These are phyloP conservation scores for Megalurothrips usitatus DNA, from an alignment of 2,888 invertebrate species.

Conservation along the genomic window DNA sequence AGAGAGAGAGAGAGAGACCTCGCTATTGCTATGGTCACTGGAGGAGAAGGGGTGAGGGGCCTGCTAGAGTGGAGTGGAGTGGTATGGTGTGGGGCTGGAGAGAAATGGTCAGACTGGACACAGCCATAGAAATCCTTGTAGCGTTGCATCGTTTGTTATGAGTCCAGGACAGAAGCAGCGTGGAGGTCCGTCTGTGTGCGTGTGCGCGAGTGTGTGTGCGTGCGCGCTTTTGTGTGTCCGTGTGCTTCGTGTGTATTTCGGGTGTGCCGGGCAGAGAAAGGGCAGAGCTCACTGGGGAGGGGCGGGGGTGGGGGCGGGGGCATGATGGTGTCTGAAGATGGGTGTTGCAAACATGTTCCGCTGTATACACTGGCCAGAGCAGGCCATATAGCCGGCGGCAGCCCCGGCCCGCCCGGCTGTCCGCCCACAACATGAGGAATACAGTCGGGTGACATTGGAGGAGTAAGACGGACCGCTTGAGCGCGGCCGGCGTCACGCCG, in stretches of 20 bases:
- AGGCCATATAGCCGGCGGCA: too few species aligned
- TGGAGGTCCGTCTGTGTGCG: background rate
- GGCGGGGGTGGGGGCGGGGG: background rate
- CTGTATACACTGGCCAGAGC: background rate
- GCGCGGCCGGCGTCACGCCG: background rate
- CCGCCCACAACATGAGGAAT: too few species aligned
- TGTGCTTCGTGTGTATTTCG: background rate
- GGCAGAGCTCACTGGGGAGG: background rate
- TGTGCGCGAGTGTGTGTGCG: background rate
- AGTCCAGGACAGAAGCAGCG: background rate
- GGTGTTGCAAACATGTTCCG: conserved; percentile 1
- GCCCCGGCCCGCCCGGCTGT: too few species aligned
- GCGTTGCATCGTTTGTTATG: conserved; percentile 11
- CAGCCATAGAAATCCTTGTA: conserved; percentile 11
- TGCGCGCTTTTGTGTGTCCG: background rate
- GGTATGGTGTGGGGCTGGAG: conserved; percentile 1
- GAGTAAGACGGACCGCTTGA: too few species aligned
- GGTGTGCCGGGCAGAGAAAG: background rate
- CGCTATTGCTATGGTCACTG: background rate
- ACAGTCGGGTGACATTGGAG: too few species aligned
- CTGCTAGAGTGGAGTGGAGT: background rate
- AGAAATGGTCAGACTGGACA: conserved; percentile 11
- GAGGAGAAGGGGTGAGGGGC: background rate
- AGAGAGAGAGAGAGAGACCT: background rate
- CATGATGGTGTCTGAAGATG: conserved; percentile 6